Evolutionary conservation across 2,888 invertebrate genomes (phyloP).

Genomic region (Ceraclea dissimilis): DNA sequence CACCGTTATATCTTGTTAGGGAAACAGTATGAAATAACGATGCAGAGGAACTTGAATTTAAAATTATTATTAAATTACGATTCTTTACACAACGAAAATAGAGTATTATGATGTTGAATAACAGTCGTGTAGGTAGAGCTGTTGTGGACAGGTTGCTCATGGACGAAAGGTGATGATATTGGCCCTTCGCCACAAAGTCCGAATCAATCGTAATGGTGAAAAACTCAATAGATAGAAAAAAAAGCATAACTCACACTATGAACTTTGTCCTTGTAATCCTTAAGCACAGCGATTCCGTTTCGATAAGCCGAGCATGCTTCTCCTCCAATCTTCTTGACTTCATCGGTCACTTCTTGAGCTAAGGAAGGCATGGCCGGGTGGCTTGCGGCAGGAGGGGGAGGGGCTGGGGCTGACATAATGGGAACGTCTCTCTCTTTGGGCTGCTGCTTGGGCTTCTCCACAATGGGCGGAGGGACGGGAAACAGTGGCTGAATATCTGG

Average conservation of each 20-base stretch:
- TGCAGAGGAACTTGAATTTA: no score
- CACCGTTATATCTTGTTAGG: no score
- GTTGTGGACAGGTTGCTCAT: no score
- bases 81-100: no score
- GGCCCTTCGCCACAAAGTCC: no score
- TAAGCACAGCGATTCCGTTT: conserved; percentile 51
- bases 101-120: no score
- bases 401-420: conserved; percentile 29
- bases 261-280: conserved; percentile 43
- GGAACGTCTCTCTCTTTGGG: conserved; percentile 32
- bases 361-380: neutral
- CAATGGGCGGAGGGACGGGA: neutral
- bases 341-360: neutral
- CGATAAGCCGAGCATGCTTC: conserved; percentile 61
- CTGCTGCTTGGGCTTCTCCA: neutral
- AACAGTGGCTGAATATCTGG: neutral
- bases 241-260: conserved; percentile 8
- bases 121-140: no score
- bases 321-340: conserved; percentile 34
- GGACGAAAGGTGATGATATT: no score
- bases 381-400: conserved; percentile 9
- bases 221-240: no score
- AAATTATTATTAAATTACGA: no score
- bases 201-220: no score
- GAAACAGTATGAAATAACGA: no score